A percentile compares a stretch with the other conserved stretches of the same genome.
Conservation (phyloP, 2,113 vertebrate species). For the Ceratotherium simum region DNA sequence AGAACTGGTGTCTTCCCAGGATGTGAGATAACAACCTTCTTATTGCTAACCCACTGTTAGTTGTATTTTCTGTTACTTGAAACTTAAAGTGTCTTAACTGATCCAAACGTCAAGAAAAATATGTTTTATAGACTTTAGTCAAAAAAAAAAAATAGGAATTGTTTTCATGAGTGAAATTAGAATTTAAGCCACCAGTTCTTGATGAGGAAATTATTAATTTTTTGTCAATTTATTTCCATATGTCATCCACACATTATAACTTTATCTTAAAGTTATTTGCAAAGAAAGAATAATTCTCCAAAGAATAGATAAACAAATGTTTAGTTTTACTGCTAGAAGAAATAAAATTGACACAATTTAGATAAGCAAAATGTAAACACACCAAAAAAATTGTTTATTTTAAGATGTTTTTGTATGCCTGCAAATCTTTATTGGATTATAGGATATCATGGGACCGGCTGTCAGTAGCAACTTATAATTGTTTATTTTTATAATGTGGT, state of each 20-base stretch:
- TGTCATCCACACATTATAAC: neutral
- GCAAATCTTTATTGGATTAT: slow-evolving; percentile 3
- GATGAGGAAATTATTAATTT: slow-evolving; percentile 21
- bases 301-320: slow-evolving; percentile 21
- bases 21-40: neutral
- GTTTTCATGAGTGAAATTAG: neutral
- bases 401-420: slow-evolving; percentile 15
- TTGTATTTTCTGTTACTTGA: neutral
- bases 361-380: slow-evolving; percentile 51
- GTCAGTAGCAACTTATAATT: slow-evolving; percentile 51
- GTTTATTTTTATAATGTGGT: slow-evolving; percentile 65
- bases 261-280: slow-evolving; percentile 58
- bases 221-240: neutral
- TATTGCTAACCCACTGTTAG: neutral
- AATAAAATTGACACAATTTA: slow-evolving; percentile 53
- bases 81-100: neutral
- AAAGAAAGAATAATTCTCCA: slow-evolving; percentile 55
- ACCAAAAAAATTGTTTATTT: neutral
- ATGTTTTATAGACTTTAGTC: neutral
- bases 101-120: neutral
- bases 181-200: neutral
- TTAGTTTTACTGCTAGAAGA: slow-evolving; percentile 56
- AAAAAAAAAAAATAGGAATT: neutral
- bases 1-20: neutral
- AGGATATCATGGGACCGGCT: slow-evolving; percentile 8